Base-by-base conservation (phyloP, 2,888 invertebrate genomes). In the Pachycephus smyrnensis region DNA sequence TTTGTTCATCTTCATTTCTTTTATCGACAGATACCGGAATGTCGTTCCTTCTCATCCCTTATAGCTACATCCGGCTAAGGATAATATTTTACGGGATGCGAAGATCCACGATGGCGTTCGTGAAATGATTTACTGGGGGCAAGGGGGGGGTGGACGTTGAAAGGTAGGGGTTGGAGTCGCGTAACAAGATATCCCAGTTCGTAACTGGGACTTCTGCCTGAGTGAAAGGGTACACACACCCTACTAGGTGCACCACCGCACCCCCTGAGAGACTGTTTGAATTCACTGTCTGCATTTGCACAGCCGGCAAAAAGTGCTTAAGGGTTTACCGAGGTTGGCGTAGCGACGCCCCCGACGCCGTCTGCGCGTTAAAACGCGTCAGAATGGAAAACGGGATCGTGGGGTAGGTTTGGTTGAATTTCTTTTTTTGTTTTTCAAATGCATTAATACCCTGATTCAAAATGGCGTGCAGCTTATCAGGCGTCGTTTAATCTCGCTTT, bases 171-270 rank as follows among this genome's bases (percentile, higher is more conserved):
- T n/a, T 23, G 55, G 79, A 83, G 83, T 84, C 85, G 79, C 82
- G 83, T 86, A 85, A 86, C 83, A 83, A 84, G 84, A 86, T 85
- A 86, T 83, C 78, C 77, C 84, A 81, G 83, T 82, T 84, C 80
- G 82, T 81, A 87, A 85, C 81, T 83, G 84, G 84, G 82, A 84
- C 84, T 87, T 86, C 81, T 82, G 84, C 80, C 79, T 77, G 82
- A 86, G 83, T 79, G 84, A 82, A 81, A 81, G 76, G 71, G 81
- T 77, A 80, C 74, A 80, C 82, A 82, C 82, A 82, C 77, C 75
- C 80, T 76, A 69, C 75, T 74, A 80, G 69, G 33, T 77, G 76
- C 55, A 23, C 23, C 55, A 23, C 23, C 55, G 55, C 55, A 55
- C 55, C 55, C 55, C 55, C 55, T 3, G 55, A 55, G 23, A 55